Percentiles rank a stretch among this genome's conserved stretches.
Conservation (phyloP, 2,888 invertebrate genomes). For the Ochropleura plecta region DNA sequence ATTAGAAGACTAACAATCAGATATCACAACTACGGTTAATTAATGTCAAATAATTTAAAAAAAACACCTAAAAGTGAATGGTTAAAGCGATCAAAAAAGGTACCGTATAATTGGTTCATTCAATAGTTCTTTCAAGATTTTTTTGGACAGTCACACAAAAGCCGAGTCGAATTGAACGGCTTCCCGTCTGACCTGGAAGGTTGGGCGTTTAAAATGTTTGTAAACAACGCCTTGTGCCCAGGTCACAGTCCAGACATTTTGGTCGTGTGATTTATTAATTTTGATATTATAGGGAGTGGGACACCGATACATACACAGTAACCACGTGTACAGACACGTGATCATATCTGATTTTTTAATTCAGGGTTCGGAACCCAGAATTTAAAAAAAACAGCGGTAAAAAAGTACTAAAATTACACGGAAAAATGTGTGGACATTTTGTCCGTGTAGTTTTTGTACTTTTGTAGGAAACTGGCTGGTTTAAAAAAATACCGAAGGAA, state of each 20-base stretch:
- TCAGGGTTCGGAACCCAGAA: too few species aligned
- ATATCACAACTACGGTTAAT: neutral
- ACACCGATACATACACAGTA: neutral
- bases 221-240: constrained; percentile 36
- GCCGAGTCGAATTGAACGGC: constrained; percentile 58
- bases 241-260: neutral
- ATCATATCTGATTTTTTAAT: too few species aligned
- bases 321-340: too few species aligned
- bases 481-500: too few species aligned
- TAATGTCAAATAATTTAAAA: constrained; percentile 5
- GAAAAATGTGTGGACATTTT: neutral
- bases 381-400: too few species aligned
- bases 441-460: neutral
- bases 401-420: too few species aligned
- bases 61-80: constrained; percentile 4
- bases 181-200: constrained; percentile 65
- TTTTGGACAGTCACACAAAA: constrained; percentile 54
- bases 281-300: neutral
- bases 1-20: neutral
- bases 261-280: neutral
- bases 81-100: constrained; percentile 21
- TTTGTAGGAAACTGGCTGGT: neutral
- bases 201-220: constrained; percentile 23
- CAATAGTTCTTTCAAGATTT: constrained; percentile 34
- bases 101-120: constrained; percentile 52